These are phyloP conservation scores for Microctonus hyperodae DNA, from an alignment of 2,888 invertebrate genomes.

Conservation along the genomic window DNA sequence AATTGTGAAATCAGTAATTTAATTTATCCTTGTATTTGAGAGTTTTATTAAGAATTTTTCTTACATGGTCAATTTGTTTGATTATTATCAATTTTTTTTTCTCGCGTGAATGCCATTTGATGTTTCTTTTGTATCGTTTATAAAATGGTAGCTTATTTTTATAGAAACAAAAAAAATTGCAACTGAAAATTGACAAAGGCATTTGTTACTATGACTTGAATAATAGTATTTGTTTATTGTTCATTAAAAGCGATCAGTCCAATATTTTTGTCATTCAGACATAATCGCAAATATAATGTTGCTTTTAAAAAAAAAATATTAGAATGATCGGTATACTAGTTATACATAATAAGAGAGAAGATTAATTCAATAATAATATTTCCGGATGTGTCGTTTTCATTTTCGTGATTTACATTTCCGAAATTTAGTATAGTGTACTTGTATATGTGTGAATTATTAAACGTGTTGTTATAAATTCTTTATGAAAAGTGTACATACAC, in stretches of 20 bases:
- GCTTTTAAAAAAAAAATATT: no score
- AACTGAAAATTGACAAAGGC: not conserved
- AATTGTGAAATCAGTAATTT: not conserved
- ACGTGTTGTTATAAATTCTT: not conserved
- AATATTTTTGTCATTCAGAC: not conserved
- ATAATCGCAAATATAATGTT: not conserved
- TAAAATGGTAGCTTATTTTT: not conserved
- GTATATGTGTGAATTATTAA: conserved; percentile 3
- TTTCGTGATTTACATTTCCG: not conserved
- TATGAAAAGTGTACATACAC: conserved; percentile 22
- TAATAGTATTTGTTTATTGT: not conserved
- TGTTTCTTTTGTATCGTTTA: not conserved
- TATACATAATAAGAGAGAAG: not conserved
- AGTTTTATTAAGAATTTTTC: not conserved
- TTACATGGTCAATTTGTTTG: not conserved
- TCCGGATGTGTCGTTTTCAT: not conserved
- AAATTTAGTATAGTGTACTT: not conserved
- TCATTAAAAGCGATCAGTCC: not conserved
- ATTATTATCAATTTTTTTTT: not conserved
- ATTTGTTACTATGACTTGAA: not conserved
- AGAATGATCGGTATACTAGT: not conserved
- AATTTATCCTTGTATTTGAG: not conserved
- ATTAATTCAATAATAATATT: not conserved
- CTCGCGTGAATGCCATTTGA: not conserved
- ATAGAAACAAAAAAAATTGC: not conserved